Conservation (phyloP, 1,140 invertebrate species). For the Eurosta solidaginis region DNA sequence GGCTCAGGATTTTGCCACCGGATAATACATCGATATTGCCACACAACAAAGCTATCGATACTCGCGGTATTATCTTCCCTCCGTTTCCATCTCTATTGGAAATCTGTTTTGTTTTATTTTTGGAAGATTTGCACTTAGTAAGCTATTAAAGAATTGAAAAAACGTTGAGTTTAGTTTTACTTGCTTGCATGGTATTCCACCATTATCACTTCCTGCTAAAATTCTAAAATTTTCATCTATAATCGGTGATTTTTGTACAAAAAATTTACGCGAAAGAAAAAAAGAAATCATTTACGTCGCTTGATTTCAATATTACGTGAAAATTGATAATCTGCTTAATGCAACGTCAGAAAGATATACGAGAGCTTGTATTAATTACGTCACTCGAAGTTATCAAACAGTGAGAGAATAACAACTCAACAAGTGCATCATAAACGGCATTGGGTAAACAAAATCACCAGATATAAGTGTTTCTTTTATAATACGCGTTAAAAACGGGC, state of each 20-base stretch:
- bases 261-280: not conserved
- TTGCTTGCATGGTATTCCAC: not conserved
- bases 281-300: not conserved
- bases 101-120: not conserved
- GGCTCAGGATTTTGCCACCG: not conserved
- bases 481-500: not conserved
- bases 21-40: not conserved
- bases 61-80: too few relatives aligned
- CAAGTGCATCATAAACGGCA: not conserved
- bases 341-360: not conserved
- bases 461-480: not conserved
- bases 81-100: too few relatives aligned
- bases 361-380: not conserved
- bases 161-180: not conserved
- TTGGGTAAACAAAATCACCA: conserved; percentile 3
- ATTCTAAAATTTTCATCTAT: not conserved
- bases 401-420: too few relatives aligned
- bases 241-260: not conserved
- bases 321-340: too few relatives aligned
- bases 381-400: not conserved
- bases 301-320: not conserved
- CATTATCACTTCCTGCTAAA: not conserved
- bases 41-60: too few relatives aligned
- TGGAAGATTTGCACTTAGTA: not conserved
- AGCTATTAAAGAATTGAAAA: not conserved